Evolutionary conservation across 2,797 vertebrate species (phyloP).

Genomic region (Champsocephalus gunnari): DNA sequence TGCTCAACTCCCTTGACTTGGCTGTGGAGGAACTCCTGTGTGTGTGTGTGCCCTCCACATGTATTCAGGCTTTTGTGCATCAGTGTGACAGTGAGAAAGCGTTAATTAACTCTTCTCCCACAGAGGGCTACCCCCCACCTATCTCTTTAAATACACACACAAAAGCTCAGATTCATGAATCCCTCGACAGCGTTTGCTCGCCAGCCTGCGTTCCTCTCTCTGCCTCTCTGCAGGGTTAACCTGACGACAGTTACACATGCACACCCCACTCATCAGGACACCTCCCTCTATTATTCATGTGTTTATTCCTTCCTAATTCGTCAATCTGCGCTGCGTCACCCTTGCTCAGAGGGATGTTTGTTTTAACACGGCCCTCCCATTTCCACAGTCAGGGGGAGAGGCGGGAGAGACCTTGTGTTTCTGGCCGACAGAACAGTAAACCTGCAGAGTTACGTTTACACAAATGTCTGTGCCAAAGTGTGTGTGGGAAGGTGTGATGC

Average conservation of each 20-base stretch:
- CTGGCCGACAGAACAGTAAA: neutral
- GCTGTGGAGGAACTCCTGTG: conserved; percentile 50
- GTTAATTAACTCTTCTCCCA: conserved; percentile 85
- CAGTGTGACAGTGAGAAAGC: conserved; percentile 72
- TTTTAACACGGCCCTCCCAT: conserved; percentile 35
- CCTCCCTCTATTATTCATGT: conserved; percentile 64
- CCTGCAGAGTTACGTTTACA: conserved; percentile 18
- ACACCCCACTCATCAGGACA: conserved; percentile 36
- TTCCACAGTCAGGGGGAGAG: conserved; percentile 9
- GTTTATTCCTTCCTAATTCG: conserved; percentile 57
- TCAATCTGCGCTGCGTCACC: conserved; percentile 33
- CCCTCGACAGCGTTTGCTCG: conserved; percentile 49
- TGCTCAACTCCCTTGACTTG: conserved; percentile 73
- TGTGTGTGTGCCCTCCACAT: conserved; percentile 25
- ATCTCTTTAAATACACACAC: conserved; percentile 68
- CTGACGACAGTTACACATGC: conserved; percentile 6
- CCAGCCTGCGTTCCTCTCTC: conserved; percentile 53
- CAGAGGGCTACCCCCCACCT: conserved; percentile 69
- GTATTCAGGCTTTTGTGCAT: conserved; percentile 68
- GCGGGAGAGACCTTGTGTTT: conserved; percentile 6
- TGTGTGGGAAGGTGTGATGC: conserved; percentile 31
- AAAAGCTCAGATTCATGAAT: conserved; percentile 35
- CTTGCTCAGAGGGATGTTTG: conserved; percentile 32
- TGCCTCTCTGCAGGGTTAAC: conserved; percentile 52
- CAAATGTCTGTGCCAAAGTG: neutral